Conservation (phyloP, 2,113 vertebrate genomes). For the Crotophaga sulcirostris region DNA sequence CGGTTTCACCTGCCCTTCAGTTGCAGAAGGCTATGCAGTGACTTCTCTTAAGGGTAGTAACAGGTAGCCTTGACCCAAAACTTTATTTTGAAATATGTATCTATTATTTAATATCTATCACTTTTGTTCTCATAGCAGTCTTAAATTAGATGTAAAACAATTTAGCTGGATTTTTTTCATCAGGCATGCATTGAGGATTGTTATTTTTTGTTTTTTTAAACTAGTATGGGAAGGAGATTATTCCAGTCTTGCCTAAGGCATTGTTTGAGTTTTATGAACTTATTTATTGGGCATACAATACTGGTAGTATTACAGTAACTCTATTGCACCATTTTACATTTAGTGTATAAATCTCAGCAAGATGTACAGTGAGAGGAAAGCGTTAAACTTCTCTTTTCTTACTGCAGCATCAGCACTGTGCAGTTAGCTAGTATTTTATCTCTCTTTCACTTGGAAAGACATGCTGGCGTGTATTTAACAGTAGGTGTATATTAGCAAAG, state of each 20-base stretch:
- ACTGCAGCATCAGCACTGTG: neutral
- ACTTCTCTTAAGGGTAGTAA: neutral
- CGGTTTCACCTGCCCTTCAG: neutral
- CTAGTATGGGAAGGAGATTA: neutral
- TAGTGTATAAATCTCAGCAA: neutral
- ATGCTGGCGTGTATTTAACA: neutral
- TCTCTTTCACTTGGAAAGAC: neutral
- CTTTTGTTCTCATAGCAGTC: neutral
- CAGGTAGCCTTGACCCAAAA: neutral
- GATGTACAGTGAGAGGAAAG: neutral
- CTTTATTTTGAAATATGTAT: neutral
- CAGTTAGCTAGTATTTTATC: neutral
- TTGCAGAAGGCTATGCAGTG: neutral
- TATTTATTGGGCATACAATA: neutral
- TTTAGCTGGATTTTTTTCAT: neutral
- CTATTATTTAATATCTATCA: neutral
- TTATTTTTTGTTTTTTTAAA: neutral
- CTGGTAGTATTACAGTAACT: neutral
- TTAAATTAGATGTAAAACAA: neutral
- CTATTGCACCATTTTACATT: neutral
- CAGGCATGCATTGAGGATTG: neutral
- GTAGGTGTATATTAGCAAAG: neutral
- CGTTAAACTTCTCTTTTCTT: neutral
- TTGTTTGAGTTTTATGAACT: neutral
- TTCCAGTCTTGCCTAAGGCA: neutral